Evolutionary conservation across 2,113 vertebrate species (phyloP), one percentile per base, ranked within the genome.

Genomic region (Dasyprocta punctata): DNA sequence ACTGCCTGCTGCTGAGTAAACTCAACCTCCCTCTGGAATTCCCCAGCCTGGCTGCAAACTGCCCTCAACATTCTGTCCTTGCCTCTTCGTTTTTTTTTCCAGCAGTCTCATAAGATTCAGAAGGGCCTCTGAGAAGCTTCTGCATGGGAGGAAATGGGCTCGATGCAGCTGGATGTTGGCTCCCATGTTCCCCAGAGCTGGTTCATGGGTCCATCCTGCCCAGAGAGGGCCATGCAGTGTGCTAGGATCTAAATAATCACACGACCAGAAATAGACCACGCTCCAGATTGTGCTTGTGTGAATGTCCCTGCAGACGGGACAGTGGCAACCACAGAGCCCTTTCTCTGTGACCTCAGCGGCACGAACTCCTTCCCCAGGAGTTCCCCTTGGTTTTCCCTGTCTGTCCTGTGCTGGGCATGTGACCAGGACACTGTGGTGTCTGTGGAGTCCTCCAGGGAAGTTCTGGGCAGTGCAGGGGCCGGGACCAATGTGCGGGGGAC

Each of bases 51-150:
- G 12, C 30, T 58, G 41, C 19, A 28, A 87, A 44, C 3, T 8
- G 11, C 44, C 60, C 41, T 87, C 20, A 22, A 7, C 11, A 11
- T 38, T 7, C 44, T 38, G 17, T 58, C 38, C 28, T 3, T 0
- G 2, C 2, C 1, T 22, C 63, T 52, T 11, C 3, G 0, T 33
- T 33, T 63, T 77, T 33, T n/a, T 24, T 16, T 22, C 13, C 36
- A 2, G 4, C 2, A 69, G 33, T 5, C 17, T 14, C 0, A 24
- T 19, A 10, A 0, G 7, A 49, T 22, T 33, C 38, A 65, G 85
- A n/a, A 60, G 49, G 54, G 14, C 1, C 52, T 83, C 12, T 1
- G 14, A 63, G 49, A 65, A 87, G 12, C 30, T 26, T 1, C 20
- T 26, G 28, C 7, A 0, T 2, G 5, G 61, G 89, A 33, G 78